Evolutionary conservation across 2,113 vertebrate species (phyloP), one percentile per base, ranked within the genome.

Genomic region (Camelus dromedarius): DNA sequence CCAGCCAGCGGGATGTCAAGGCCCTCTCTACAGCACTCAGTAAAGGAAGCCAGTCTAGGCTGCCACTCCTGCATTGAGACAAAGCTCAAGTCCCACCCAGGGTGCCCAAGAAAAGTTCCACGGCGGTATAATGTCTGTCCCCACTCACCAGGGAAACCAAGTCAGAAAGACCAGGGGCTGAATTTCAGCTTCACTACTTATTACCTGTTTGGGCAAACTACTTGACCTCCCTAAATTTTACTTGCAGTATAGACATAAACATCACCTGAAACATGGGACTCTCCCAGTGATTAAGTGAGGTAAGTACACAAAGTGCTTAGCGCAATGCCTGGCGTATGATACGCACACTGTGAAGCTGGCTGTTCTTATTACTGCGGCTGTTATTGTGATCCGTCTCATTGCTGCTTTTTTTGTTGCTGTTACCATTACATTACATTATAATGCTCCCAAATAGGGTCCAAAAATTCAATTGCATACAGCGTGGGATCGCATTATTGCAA

Each of bases 221-320:
- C 35, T 42, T 80, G 35, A 35, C 50, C 28, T 96, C n/a, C 79
- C 30, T 73, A 26, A 73, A 79, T 58, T 38, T 79, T 22, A 30
- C 64, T n/a, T 94, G 20, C 56, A 60, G 38, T 32, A 87, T 42
- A 30, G 3, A 79, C 24, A 67, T 56, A 83, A 95, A 92, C 32
- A 56, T 3, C n/a, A 13, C n/a, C 38, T 87, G 14, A 50, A 67
- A 32, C 28, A 38, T 16, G 76, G 66, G 66, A 75, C 72, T 62
- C n/a, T 60, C 32, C 3, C 16, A 20, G 79, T 76, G 48, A 93
- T 92, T 90, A 96, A 89, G 84, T 67, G 42, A 96, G 28, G 86
- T 70, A 35, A 52, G 38, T 8, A 38, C 30, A 56, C 9, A 54
- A 19, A 87, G 16, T 12, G 2, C 20, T 92, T 58, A 88, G 50